A percentile compares a stretch with the other conserved stretches of the same genome.
Conservation (phyloP, 2,888 invertebrate genomes). For the Alcis repandata region DNA sequence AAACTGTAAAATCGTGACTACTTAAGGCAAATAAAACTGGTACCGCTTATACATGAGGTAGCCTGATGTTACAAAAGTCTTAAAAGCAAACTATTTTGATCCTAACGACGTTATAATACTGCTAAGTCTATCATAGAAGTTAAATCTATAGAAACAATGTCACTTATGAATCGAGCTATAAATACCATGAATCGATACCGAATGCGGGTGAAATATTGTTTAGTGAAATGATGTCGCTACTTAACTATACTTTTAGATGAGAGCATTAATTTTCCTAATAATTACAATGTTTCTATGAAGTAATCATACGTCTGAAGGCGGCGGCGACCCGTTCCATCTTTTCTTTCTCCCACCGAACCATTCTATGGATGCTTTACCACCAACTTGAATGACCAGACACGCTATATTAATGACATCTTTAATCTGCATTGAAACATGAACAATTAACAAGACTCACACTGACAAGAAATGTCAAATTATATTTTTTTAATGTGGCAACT, state of each 20-base stretch:
- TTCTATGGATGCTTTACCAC: neutral
- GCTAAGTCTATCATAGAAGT: constrained; percentile 71
- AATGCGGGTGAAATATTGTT: constrained; percentile 6
- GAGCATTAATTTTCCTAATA: constrained; percentile 56
- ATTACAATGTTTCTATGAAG: constrained; percentile 29
- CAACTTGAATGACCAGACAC: neutral
- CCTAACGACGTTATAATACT: constrained; percentile 78
- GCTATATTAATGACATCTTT: neutral
- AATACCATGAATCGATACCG: constrained; percentile 17
- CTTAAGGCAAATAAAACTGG: constrained; percentile 45
- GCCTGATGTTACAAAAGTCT: constrained; percentile 66
- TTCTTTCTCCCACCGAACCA: constrained; percentile 39
- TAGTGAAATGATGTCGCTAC: constrained; percentile 48
- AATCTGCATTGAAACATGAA: neutral
- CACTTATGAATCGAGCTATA: constrained; percentile 39
- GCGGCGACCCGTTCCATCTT: constrained; percentile 55
- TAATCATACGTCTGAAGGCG: constrained; percentile 28
- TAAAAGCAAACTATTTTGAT: constrained; percentile 60
- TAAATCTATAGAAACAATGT: constrained; percentile 42
- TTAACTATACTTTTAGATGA: constrained; percentile 56
- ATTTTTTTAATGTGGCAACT: neutral
- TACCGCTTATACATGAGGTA: constrained; percentile 76
- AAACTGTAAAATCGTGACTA: constrained; percentile 31
- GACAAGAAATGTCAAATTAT: neutral
- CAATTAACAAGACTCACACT: neutral